A percentile compares a stretch with the other conserved stretches of the same genome.
phyloP scores from a whole-genome alignment of 2,888 invertebrate species.

The Dicyrtomina minuta region DNA sequence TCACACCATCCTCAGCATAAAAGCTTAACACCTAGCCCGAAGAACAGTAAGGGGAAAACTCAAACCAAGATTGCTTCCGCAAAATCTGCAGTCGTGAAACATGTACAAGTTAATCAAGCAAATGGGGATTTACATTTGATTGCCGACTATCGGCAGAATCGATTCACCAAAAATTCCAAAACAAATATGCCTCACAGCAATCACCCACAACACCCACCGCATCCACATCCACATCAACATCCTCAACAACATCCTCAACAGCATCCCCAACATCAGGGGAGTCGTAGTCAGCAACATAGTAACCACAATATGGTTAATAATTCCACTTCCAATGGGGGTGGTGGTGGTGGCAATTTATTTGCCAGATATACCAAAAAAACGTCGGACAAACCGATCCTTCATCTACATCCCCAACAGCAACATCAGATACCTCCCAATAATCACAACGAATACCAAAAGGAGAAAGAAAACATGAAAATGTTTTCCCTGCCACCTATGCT shows the following conservation, averaged over 20 bases:
- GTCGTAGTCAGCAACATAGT: too few relatives aligned
- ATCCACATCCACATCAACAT: not conserved
- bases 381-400: slow-evolving; percentile 27
- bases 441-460: slow-evolving; percentile 41
- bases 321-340: slow-evolving; percentile 4
- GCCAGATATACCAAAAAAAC: slow-evolving; percentile 45
- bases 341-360: slow-evolving; percentile 37
- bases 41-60: slow-evolving; percentile 30
- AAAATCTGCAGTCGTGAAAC: slow-evolving; percentile 14
- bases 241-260: too few relatives aligned
- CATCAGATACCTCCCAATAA: slow-evolving; percentile 36
- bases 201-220: slow-evolving; percentile 6
- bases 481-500: slow-evolving; percentile 48
- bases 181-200: slow-evolving; percentile 16
- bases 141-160: slow-evolving; percentile 46
- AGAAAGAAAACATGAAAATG: slow-evolving; percentile 47
- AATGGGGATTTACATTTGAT: slow-evolving; percentile 31
- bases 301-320: too few relatives aligned
- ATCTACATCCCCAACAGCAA: slow-evolving; percentile 33
- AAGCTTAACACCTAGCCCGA: slow-evolving; percentile 33
- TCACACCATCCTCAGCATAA: slow-evolving; percentile 7
- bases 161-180: slow-evolving; percentile 46
- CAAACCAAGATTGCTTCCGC: slow-evolving; percentile 20
- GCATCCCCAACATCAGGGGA: too few relatives aligned
- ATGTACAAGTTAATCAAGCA: too few relatives aligned